A percentile compares a stretch with the other conserved stretches of the same genome.
Evolutionary conservation across 2,113 vertebrate species (phyloP).

Genomic region (Gadus macrocephalus): DNA sequence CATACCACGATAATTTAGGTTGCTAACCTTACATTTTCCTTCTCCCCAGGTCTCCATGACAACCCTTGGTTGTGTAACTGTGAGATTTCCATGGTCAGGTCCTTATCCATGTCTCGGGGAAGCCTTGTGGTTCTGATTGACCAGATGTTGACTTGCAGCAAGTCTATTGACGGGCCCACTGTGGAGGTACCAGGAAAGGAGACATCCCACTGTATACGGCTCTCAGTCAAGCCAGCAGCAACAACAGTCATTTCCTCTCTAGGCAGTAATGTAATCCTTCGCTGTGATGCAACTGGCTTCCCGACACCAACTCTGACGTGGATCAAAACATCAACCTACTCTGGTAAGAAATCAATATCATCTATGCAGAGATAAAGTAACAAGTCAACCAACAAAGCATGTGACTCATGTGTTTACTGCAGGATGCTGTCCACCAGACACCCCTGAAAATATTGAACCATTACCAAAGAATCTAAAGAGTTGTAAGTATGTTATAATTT

Average conservation of each 20-base stretch:
- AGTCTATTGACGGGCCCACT: constrained; percentile 73
- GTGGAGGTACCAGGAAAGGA: constrained; percentile 76
- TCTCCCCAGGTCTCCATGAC: constrained; percentile 83
- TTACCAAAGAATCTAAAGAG: constrained; percentile 57
- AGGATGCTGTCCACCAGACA: constrained; percentile 62
- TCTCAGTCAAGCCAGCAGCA: constrained; percentile 82
- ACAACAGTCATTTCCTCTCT: constrained; percentile 83
- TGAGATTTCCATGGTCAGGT: constrained; percentile 82
- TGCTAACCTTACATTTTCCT: constrained; percentile 1
- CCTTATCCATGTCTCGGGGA: constrained; percentile 78
- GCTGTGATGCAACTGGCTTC: constrained; percentile 84
- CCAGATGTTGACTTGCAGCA: constrained; percentile 76
- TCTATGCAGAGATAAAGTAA: background rate
- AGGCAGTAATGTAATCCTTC: constrained; percentile 86
- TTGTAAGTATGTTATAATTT: constrained; percentile 51
- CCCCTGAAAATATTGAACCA: constrained; percentile 36
- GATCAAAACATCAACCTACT: constrained; percentile 75
- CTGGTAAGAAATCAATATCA: constrained; percentile 64
- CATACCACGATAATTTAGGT: too few relatives aligned
- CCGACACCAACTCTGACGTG: constrained; percentile 85
- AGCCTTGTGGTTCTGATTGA: constrained; percentile 78
- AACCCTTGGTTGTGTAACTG: constrained; percentile 95
- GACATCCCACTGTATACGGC: constrained; percentile 80
- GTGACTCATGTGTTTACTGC: constrained; percentile 12
- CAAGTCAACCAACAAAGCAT: background rate